Base-by-base conservation (phyloP, 35 echinoderm and acorn worm species). In the Hemicentrotus pulcherrimus region DNA sequence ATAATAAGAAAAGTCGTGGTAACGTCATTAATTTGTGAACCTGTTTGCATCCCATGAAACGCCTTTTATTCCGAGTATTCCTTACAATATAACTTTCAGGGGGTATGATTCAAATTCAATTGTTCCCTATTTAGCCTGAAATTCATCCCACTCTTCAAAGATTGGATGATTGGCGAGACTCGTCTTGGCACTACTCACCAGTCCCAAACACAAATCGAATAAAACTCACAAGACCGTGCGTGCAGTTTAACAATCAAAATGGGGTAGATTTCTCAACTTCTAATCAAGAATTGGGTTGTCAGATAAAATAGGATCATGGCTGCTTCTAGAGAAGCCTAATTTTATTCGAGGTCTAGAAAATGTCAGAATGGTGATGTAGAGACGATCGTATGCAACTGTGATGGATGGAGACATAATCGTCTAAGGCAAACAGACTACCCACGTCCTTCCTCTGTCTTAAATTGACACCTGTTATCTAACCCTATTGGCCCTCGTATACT, bases 121-220 rank as follows among this genome's bases (percentile, higher is more conserved):
- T 78, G 65, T 78, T 78, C 65, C 65, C 28, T 78, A 78, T 78
- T 78, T 78, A 78, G 65, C 65, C 24, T 4, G 65, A 78, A 78
- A 28, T 78, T n/a, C 65, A 22, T 28, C 18, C 28, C 19, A n/a
- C 65, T n/a, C 18, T 78, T 78, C 65, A 15, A 78, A 78, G 65
- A 78, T 22, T 28, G 28, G 65, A 78, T 78, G 65, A 78, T 78
- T 78, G 65, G 19, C 22, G 22, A 78, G 22, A 78, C 4, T 78
- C 16, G 65, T 4, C 65, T 78, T 78, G 65, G 65, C 65, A 28
- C 65, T 78, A 78, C 65, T 78, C 28, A 78, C 65, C 65, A 78
- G 65, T 78, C 65, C 19, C 65, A 78, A 78, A n/a, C 65, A 78
- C 65, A 78, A 78, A 78, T 78, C 65, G 65, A 78, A 78, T 78